phyloP scores from a whole-genome alignment of 2,113 vertebrate genomes.

The Acrocephalus arundinaceus region DNA sequence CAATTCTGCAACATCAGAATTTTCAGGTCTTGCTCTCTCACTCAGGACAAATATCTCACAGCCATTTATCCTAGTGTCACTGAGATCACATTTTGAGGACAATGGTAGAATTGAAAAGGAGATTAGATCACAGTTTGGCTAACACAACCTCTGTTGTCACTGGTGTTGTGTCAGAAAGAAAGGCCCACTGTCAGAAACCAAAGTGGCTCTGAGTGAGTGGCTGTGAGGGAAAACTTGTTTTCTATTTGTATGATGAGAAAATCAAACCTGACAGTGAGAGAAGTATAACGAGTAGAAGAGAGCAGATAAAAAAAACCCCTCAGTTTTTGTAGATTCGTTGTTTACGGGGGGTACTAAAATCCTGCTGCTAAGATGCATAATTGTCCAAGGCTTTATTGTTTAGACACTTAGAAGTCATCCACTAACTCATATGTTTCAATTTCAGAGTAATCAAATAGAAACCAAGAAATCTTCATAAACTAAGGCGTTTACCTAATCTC shows the following conservation, averaged over 20 bases:
- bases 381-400: neutral
- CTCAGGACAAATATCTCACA: neutral
- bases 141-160: neutral
- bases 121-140: neutral
- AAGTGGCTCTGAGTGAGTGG: neutral
- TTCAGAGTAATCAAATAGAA: neutral
- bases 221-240: slow-evolving; percentile 8
- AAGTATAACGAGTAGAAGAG: neutral
- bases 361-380: neutral
- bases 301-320: neutral
- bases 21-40: neutral
- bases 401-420: neutral
- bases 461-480: neutral
- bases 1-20: neutral
- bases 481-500: neutral
- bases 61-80: neutral
- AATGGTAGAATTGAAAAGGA: slow-evolving; percentile 18
- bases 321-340: neutral
- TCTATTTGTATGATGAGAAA: neutral
- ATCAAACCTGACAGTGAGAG: neutral
- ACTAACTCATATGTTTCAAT: neutral
- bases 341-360: neutral
- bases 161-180: neutral
- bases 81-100: slow-evolving; percentile 29
- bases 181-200: neutral